Evolutionary conservation across 2,888 invertebrate genomes (phyloP).

Genomic region (Operophtera brumata): DNA sequence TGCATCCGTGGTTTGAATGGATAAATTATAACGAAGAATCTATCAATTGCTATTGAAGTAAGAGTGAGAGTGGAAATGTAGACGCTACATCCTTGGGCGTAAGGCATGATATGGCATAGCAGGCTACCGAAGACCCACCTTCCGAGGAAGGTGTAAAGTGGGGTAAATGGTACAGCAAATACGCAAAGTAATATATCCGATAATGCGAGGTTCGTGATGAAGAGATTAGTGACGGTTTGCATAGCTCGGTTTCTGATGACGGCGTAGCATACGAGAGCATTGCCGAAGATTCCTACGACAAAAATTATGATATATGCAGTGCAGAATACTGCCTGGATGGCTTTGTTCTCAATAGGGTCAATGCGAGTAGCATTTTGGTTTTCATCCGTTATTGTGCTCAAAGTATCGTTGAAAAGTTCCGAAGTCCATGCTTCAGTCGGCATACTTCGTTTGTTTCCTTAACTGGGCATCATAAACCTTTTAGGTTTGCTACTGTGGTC

Average conservation of each 20-base stretch:
- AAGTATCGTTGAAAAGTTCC: conserved; percentile 51
- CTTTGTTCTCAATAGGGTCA: conserved; percentile 83
- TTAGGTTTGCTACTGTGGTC: conserved; percentile 52
- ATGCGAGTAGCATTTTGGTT: conserved; percentile 48
- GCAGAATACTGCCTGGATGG: conserved; percentile 87
- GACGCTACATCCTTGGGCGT: conserved; percentile 92
- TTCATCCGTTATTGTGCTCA: conserved; percentile 40
- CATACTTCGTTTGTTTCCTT: conserved; percentile 61
- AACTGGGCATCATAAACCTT: conserved; percentile 68
- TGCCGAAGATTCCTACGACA: conserved; percentile 89
- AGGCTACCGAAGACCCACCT: conserved; percentile 92
- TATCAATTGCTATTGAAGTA: conserved; percentile 95
- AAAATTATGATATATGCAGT: conserved; percentile 89
- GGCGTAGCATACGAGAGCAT: conserved; percentile 92
- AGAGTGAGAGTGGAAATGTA: conserved; percentile 94
- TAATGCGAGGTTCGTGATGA: conserved; percentile 94
- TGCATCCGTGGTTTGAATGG: conserved; percentile 92
- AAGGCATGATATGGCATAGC: conserved; percentile 92
- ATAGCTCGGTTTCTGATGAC: conserved; percentile 91
- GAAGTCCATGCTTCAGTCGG: conserved; percentile 64
- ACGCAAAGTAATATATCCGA: conserved; percentile 93
- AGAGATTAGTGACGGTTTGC: conserved; percentile 96
- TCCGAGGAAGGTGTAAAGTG: conserved; percentile 90
- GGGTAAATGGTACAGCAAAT: conserved; percentile 94
- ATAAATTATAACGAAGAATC: conserved; percentile 94